Evolutionary conservation across 2,797 vertebrate genomes (phyloP), one percentile per base, ranked within the genome.

Genomic region (Oreochromis grahami): DNA sequence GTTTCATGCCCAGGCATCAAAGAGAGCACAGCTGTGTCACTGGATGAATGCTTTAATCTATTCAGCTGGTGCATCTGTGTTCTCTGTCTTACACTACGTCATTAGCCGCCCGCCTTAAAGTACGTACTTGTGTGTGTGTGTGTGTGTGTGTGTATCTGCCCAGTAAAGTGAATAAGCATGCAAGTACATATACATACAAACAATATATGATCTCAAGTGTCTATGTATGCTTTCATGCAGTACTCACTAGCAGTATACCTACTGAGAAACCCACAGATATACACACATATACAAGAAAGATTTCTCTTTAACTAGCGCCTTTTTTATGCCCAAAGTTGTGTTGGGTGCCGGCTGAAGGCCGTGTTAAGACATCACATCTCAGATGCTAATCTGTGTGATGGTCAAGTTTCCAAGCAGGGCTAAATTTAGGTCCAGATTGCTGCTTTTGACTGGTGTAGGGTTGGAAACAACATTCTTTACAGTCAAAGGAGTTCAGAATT

Each of bases 21-120:
- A 93, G 90, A 88, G 88, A 91, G 85, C 93, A 84, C 92, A 93
- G 93, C 94, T 95, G 93, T 90, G 89, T 91, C 90, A 91, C 13
- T 91, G 91, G 88, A 85, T 89, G 84, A 92, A 85, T 19, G 86
- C 88, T 95, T 93, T 94, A 89, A 93, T 96, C 93, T 93, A 91
- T 94, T 93, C 93, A 93, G 89, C 85, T 86, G 82, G 70, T 26
- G 85, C 92, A 94, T 94, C 92, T 93, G 91, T 80, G 91, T 72
- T 84, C 90, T 87, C 90, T 77, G 89, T 86, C 82, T 84, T 82
- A 84, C 8, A 1, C 92, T 88, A 93, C 85, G 88, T 92, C 93
- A 93, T 92, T 84, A 90, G 81, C 82, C n/a, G 63, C 72, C 78
- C 2, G 65, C 74, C 68, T 56, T 83, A 53, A 80, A 72, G 24